Evolutionary conservation across 2,113 vertebrate genomes (phyloP).

Genomic region (Gobiocypris rarus): DNA sequence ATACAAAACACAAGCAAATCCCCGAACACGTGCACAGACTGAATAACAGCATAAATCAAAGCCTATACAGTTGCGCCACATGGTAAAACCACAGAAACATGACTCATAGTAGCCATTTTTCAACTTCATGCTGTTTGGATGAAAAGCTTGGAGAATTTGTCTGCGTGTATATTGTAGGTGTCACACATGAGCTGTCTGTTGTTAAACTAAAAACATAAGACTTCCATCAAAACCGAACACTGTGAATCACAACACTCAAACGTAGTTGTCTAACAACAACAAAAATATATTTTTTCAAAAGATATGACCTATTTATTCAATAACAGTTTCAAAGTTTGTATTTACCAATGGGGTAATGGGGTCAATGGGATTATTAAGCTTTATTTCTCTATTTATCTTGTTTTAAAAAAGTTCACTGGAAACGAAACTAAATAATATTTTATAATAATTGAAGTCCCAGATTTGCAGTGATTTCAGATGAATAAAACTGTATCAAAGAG

Average conservation of each 20-base stretch:
- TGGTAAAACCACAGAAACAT: conserved; percentile 14
- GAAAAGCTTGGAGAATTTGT: background rate
- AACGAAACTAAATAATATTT: background rate
- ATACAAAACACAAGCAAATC: background rate
- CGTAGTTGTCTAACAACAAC: background rate
- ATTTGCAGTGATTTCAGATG: background rate
- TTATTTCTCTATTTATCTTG: background rate
- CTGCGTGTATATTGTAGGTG: background rate
- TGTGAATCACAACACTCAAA: background rate
- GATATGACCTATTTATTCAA: background rate
- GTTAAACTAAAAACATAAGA: conserved; percentile 12
- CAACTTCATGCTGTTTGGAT: background rate
- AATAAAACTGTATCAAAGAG: background rate
- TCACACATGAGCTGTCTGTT: background rate
- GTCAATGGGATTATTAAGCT: no score
- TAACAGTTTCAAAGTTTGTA: background rate
- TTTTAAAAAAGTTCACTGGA: background rate
- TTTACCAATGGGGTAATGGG: no score
- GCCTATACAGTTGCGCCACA: background rate
- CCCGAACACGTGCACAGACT: background rate
- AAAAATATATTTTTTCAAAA: background rate
- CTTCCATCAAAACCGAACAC: background rate
- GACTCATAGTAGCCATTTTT: background rate
- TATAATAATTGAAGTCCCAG: no score
- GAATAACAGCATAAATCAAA: conserved; percentile 20